Evolutionary conservation across 1,140 invertebrate genomes (phyloP).

Genomic region (Apis laboriosa): DNA sequence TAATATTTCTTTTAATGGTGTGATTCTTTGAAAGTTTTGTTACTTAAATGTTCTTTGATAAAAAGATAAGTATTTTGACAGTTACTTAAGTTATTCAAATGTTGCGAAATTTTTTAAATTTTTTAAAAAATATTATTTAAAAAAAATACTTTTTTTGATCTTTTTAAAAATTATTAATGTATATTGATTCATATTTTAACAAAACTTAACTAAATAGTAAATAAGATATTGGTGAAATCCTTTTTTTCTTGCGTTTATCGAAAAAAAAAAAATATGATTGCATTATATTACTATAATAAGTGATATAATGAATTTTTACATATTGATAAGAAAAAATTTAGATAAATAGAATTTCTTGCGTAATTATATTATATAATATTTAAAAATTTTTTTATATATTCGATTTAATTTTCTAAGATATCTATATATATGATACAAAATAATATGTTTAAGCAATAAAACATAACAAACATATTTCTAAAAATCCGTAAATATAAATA

Average conservation of each 20-base stretch:
- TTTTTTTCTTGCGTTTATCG: not conserved
- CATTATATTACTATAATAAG: not conserved
- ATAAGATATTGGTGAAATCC: not conserved
- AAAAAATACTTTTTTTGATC: not conserved
- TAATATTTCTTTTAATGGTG: not conserved
- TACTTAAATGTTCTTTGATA: not conserved
- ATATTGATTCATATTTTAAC: not conserved
- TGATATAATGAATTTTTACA: not conserved
- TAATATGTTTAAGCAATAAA: no score
- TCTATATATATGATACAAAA: no score
- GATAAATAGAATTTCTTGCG: not conserved
- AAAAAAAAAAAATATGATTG: not conserved
- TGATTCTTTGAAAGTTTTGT: slow-evolving; percentile 1
- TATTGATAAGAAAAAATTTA: not conserved
- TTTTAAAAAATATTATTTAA: no score
- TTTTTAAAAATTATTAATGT: not conserved
- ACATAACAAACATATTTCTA: no score
- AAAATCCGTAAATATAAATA: no score
- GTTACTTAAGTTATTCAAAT: not conserved
- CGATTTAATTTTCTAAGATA: no score
- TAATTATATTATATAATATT: not conserved
- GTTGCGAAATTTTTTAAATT: not conserved
- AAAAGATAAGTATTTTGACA: not conserved
- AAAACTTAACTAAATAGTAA: not conserved
- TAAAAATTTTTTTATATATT: not conserved